A percentile compares a stretch with the other conserved stretches of the same genome.
Evolutionary conservation across 2,888 invertebrate species (phyloP).

Genomic region (Drosophila austrosaltans): DNA sequence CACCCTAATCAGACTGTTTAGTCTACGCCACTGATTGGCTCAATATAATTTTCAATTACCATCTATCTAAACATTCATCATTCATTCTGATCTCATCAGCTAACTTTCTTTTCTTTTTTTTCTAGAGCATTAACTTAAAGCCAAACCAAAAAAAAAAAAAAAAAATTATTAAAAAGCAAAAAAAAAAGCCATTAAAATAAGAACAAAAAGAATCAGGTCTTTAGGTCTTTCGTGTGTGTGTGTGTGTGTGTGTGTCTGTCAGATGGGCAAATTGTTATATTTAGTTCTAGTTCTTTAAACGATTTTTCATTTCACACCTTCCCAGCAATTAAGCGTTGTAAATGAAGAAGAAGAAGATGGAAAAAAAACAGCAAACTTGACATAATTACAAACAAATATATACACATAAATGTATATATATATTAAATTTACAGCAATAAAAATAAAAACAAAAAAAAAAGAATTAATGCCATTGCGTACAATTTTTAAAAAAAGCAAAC

Average conservation of each 20-base stretch:
- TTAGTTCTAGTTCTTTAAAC: constrained; percentile 37
- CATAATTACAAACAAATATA: constrained; percentile 68
- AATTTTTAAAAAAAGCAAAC: constrained; percentile 71
- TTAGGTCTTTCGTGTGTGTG: constrained; percentile 30
- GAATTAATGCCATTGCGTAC: constrained; percentile 68
- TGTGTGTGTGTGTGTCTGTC: constrained; percentile 26
- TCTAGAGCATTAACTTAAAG: not conserved
- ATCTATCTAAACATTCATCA: not conserved
- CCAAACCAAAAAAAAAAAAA: not conserved
- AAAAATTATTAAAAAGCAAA: not conserved
- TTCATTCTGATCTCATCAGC: constrained; percentile 3
- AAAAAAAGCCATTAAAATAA: constrained; percentile 14
- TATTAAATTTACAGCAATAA: constrained; percentile 33
- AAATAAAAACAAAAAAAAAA: constrained; percentile 25
- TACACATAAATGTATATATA: constrained; percentile 31
- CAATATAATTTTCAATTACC: constrained; percentile 6
- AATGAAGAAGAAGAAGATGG: constrained; percentile 41
- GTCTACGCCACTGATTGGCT: not conserved
- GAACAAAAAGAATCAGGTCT: constrained; percentile 54
- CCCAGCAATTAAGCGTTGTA: constrained; percentile 24
- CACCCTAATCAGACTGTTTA: not conserved
- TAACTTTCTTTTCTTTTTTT: constrained; percentile 8
- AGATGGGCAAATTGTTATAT: constrained; percentile 30
- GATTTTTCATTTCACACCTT: constrained; percentile 51
- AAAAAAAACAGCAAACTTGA: constrained; percentile 67